Evolutionary conservation across 2,888 invertebrate species (phyloP).

Genomic region (Lycophotia porphyrea): DNA sequence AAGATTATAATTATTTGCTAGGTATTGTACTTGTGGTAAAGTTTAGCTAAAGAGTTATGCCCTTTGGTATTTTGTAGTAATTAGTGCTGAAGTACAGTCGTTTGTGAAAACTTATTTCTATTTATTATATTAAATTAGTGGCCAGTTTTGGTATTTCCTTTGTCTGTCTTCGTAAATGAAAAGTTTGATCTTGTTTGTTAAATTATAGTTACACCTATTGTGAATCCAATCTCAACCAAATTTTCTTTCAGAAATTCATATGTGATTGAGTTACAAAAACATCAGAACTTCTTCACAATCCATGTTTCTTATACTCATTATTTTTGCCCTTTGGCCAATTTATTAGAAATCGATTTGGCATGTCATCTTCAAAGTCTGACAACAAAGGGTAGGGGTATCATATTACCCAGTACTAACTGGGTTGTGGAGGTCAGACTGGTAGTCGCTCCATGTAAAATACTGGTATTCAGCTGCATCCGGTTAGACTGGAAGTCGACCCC

Average conservation of each 20-base stretch:
- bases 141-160: not conserved
- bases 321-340: not conserved
- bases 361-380: too few relatives aligned
- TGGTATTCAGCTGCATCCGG: too few relatives aligned
- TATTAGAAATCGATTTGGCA: too few relatives aligned
- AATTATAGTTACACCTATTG: not conserved
- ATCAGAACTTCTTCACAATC: not conserved
- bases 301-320: not conserved
- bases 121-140: not conserved
- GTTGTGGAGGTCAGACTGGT: too few relatives aligned
- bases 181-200: too few relatives aligned
- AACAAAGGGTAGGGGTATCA: too few relatives aligned
- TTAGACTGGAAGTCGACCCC: too few relatives aligned
- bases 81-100: not conserved
- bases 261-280: not conserved
- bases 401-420: too few relatives aligned
- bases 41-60: not conserved
- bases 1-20: conserved; percentile 5
- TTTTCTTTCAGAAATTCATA: not conserved
- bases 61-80: not conserved
- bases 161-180: not conserved
- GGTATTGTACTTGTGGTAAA: conserved; percentile 8
- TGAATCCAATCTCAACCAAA: not conserved
- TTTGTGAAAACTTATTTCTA: not conserved
- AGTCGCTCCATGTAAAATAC: too few relatives aligned